A percentile compares a stretch with the other conserved stretches of the same genome.
Conservation (phyloP, 2,888 invertebrate genomes). For the Aethes cnicana region DNA sequence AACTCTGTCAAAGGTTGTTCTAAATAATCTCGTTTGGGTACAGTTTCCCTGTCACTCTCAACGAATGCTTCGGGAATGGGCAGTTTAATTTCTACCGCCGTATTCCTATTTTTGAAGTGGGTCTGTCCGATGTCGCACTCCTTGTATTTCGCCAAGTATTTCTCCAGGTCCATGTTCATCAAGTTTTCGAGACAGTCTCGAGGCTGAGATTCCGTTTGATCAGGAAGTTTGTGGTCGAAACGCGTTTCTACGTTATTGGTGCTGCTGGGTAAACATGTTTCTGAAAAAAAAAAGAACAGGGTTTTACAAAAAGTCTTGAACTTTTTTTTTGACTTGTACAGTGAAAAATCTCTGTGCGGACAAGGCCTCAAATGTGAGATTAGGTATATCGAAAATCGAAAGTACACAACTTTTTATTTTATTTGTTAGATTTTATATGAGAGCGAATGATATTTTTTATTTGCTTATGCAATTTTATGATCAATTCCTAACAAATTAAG, state of each 20-base stretch:
- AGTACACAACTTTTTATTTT: too few species aligned
- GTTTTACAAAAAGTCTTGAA: background rate
- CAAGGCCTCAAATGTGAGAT: too few species aligned
- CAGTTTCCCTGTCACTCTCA: constrained; percentile 25
- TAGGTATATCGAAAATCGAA: too few species aligned
- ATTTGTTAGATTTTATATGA: too few species aligned
- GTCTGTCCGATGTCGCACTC: constrained; percentile 44
- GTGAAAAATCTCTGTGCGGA: too few species aligned
- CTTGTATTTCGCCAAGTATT: constrained; percentile 55
- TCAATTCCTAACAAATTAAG: too few species aligned
- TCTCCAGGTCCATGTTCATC: constrained; percentile 49
- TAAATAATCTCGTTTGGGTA: constrained; percentile 43
- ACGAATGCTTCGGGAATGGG: constrained; percentile 45
- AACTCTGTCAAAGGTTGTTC: constrained; percentile 66
- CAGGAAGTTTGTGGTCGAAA: too few species aligned
- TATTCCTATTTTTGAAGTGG: constrained; percentile 46
- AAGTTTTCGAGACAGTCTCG: constrained; percentile 18
- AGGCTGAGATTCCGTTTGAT: background rate
- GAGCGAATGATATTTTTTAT: too few species aligned
- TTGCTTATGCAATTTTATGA: too few species aligned
- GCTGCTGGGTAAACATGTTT: background rate
- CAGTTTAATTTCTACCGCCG: constrained; percentile 37
- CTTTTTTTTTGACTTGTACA: too few species aligned
- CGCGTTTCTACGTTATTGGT: background rate
- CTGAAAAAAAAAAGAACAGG: background rate